These are phyloP conservation scores for Sialia sialis DNA, from an alignment of 2,113 vertebrate species.

Conservation along the genomic window DNA sequence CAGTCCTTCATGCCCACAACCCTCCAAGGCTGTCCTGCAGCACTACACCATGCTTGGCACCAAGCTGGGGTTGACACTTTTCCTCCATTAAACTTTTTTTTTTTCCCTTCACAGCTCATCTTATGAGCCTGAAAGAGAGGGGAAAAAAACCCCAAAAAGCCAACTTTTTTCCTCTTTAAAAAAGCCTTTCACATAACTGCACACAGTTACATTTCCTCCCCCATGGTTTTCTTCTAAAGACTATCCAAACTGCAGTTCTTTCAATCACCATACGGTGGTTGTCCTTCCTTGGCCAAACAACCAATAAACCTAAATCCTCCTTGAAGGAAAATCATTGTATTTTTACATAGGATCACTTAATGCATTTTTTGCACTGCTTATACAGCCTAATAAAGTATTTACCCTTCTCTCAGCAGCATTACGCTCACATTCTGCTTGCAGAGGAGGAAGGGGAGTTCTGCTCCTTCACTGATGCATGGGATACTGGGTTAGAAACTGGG, in stretches of 20 bases:
- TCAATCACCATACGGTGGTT: not conserved
- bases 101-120: not conserved
- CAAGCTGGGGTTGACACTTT: not conserved
- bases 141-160: not conserved
- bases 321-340: slow-evolving; percentile 14
- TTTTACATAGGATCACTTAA: not conserved
- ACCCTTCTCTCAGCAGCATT: not conserved
- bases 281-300: not conserved
- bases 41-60: not conserved
- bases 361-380: not conserved
- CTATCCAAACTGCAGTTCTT: not conserved
- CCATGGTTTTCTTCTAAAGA: not conserved
- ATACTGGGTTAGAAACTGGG: not conserved
- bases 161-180: not conserved
- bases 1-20: not conserved
- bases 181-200: not conserved
- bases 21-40: not conserved
- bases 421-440: not conserved
- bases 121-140: not conserved
- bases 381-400: not conserved
- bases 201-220: not conserved
- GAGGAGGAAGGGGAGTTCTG: not conserved
- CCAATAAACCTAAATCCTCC: not conserved
- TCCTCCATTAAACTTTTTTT: too few species aligned
- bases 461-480: rapidly evolving